Conservation (phyloP, 2,888 invertebrate species). For the Lacanobia wlatinum region DNA sequence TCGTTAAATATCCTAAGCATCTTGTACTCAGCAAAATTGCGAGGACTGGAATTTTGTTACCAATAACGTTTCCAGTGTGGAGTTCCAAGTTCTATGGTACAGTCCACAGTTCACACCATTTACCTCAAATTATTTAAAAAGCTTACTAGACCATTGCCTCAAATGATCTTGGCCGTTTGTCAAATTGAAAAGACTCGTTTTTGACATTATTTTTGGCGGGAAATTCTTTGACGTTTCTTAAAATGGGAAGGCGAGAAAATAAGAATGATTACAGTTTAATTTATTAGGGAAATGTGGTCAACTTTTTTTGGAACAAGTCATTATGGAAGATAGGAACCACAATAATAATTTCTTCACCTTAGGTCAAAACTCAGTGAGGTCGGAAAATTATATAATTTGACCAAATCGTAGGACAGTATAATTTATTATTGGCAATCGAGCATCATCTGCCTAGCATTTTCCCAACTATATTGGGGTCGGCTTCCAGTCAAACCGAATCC, state of each 20-base stretch:
- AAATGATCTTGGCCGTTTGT: conserved; percentile 40
- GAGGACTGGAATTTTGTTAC: too few species aligned
- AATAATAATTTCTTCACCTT: not conserved
- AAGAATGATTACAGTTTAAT: conserved; percentile 4
- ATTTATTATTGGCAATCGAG: too few species aligned
- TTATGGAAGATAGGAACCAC: not conserved
- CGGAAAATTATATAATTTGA: too few species aligned
- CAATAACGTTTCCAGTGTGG: too few species aligned
- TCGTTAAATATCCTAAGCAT: too few species aligned
- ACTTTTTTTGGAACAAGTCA: not conserved
- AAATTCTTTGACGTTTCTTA: not conserved
- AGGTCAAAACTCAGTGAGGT: too few species aligned
- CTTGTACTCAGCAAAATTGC: too few species aligned
- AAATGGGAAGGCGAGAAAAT: conserved; percentile 5
- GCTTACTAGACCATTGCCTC: conserved; percentile 15
- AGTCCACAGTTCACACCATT: conserved; percentile 32
- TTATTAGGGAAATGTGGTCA: not conserved
- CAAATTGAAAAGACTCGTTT: conserved; percentile 26
- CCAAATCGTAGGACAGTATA: too few species aligned
- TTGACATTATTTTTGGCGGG: conserved; percentile 20
- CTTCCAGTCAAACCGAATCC: too few species aligned
- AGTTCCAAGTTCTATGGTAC: not conserved
- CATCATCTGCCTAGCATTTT: too few species aligned
- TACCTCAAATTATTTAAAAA: conserved; percentile 58
- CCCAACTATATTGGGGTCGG: too few species aligned